Base-by-base conservation (phyloP, 2,113 vertebrate species). In the Trachemys scripta region DNA sequence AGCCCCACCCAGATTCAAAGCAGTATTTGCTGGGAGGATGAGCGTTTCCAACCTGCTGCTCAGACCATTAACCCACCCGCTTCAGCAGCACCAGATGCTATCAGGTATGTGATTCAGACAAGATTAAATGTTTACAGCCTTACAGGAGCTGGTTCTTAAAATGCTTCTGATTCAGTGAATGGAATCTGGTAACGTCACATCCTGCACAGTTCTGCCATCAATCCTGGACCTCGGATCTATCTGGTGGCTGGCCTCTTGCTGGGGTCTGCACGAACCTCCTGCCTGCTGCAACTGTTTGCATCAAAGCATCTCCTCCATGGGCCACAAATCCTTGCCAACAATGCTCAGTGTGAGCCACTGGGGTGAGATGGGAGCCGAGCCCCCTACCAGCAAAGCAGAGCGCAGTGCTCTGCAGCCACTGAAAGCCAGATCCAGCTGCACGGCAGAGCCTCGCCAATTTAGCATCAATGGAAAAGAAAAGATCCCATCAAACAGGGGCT, bases 401-500 rank as follows among this genome's bases (percentile, higher is more conserved):
- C 42, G 75, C 42, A 45, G 10, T 24, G 62, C 85, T 84, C 78
- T 88, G 49, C 57, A 3, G 47, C 2, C 3, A 72, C 2, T 31
- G 80, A 80, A 90, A 93, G 62, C 51, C 93, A 91, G 90, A 80
- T 86, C 83, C 84, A 38, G 57, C 83, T 93, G 65, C 91, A 76
- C 4, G 31, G 84, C n/a, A 7, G 53, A 51, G 13, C 92, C 96
- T 93, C 92, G 87, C 31, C 47, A 9, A 72, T 51, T 88, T 7
- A 91, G 95, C 95, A 94, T 57, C 84, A 97, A 85, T 87, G 53
- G 50, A 94, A 97, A 87, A 87, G 65, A 84, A 96, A 95, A 95
- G 95, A 96, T 89, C 86, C 90, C 97, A 97, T 97, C 97, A 96
- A 97, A 96, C 92, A 78, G 25, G 47, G 93, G 94, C 95, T 59